These are phyloP conservation scores for Nansenia antarctica DNA, from an alignment of 2,113 vertebrate genomes.

Conservation along the genomic window DNA sequence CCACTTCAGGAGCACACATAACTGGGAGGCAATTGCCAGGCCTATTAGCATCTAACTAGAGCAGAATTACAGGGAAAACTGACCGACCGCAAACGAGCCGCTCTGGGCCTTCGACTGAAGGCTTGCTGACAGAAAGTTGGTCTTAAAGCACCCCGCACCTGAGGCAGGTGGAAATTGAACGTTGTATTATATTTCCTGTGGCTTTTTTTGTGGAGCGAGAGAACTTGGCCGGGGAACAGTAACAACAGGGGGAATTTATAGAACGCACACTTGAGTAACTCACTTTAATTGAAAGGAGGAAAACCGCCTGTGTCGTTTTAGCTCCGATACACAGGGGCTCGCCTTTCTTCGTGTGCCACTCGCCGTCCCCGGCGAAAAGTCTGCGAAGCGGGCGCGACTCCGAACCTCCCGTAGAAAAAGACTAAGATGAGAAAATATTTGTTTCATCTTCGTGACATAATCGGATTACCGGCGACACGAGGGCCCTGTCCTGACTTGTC, in stretches of 20 bases:
- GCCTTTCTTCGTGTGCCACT: constrained; percentile 6
- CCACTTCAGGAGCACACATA: constrained; percentile 46
- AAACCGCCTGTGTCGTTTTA: constrained; percentile 42
- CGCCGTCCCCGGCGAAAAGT: constrained; percentile 15
- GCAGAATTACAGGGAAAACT: constrained; percentile 50
- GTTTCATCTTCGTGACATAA: constrained; percentile 46
- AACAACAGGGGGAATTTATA: constrained; percentile 47
- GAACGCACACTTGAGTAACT: constrained; percentile 44
- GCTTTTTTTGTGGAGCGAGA: constrained; percentile 54
- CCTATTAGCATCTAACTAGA: constrained; percentile 64
- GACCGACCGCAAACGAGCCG: constrained; percentile 54
- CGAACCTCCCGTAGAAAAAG: constrained; percentile 22
- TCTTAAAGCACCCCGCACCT: constrained; percentile 53
- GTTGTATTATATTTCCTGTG: constrained; percentile 72
- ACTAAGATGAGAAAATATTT: constrained; percentile 26
- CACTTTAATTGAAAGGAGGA: constrained; percentile 53
- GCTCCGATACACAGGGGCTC: constrained; percentile 17
- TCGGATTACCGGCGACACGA: constrained; percentile 34
- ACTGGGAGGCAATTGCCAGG: constrained; percentile 36
- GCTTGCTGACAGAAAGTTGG: constrained; percentile 69
- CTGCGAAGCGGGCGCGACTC: constrained; percentile 15
- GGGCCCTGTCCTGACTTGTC: constrained; percentile 1
- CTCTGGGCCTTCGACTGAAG: constrained; percentile 35
- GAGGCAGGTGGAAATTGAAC: constrained; percentile 74
- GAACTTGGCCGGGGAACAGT: constrained; percentile 57